These are phyloP conservation scores for Brevimyrus niger DNA, from an alignment of 2,113 vertebrate species.

Conservation along the genomic window DNA sequence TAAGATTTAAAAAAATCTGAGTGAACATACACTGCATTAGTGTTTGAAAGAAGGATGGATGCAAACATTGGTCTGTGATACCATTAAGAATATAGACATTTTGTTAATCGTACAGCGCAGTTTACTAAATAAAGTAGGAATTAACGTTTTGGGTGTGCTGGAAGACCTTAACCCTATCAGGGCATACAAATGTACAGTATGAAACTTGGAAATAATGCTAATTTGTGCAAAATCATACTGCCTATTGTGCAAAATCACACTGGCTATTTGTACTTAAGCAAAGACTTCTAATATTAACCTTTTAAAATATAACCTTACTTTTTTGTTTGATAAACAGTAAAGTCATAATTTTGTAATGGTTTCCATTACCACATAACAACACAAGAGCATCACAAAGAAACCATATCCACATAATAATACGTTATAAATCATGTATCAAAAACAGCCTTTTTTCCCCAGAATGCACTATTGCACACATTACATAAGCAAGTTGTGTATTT, in stretches of 20 bases:
- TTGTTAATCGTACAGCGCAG: background rate
- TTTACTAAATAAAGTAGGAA: conserved; percentile 15
- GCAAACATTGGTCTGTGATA: background rate
- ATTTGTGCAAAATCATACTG: conserved; percentile 21
- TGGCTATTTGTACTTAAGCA: conserved; percentile 36
- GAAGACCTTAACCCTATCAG: conserved; percentile 53
- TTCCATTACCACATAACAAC: conserved; percentile 44
- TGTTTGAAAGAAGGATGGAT: background rate
- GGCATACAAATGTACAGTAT: conserved; percentile 39
- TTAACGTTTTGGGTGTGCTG: conserved; percentile 40
- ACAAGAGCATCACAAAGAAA: conserved; percentile 41
- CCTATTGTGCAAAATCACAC: conserved; percentile 20
- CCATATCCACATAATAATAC: conserved; percentile 42
- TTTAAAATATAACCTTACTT: conserved; percentile 38
- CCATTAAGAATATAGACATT: background rate
- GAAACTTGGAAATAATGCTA: conserved; percentile 43
- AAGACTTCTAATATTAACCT: conserved; percentile 14
- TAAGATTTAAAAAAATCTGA: background rate
- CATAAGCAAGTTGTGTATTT: conserved; percentile 50
- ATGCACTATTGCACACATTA: conserved; percentile 56
- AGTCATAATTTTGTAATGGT: conserved; percentile 34
- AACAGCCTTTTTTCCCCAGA: conserved; percentile 48
- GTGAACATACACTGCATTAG: background rate
- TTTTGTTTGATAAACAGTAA: background rate
- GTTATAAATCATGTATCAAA: conserved; percentile 34